Evolutionary conservation across 2,888 invertebrate genomes (phyloP), one percentile per base, ranked within the genome.

Genomic region (Microchrysa polita): DNA sequence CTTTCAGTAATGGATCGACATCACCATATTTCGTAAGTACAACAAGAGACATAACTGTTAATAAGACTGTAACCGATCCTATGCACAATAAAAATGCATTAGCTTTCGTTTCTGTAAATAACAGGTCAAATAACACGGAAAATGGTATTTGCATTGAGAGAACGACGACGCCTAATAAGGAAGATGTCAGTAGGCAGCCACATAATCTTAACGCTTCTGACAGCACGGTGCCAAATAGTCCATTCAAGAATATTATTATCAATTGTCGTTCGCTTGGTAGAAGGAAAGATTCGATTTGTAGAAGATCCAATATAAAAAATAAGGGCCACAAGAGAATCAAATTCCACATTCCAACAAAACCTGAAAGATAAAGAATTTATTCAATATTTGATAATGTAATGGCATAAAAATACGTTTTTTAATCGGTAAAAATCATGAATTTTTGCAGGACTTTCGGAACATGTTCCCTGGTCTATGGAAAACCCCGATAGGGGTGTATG

Each of bases 251-350:
- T 48, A 48, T 48, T n/a, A 48, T 10, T 12, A 48, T 48, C 10
- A 48, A 48, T 48, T 48, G 48, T 12, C 48, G 48, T 48, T 48
- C 48, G 16, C 48, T 48, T 48, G 48, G 48, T 48, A 48, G 48
- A 12, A 48, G 48, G 12, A 48, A 48, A 12, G 48, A 48, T 48
- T 48, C 48, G 12, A 48, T 48, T 48, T 48, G 48, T 48, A 48
- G 16, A 5, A 48, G 48, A 48, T 48, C 48, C 16, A 48, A 48
- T 48, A 48, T n/a, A 48, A 48, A 48, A 48, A 48, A 48, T 12
- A 48, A n/a, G 12, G 48, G 48, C 48, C 48, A 48, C 48, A 48
- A 7, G 4, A 48, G 16, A 48, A 48, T 48, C 48, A 48, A n/a
- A n/a, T 48, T 48, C 48, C 48, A 48, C 48, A 48, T 4, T 10